Evolutionary conservation across 1,140 invertebrate species (phyloP).

Genomic region (Microplitis demolitor): DNA sequence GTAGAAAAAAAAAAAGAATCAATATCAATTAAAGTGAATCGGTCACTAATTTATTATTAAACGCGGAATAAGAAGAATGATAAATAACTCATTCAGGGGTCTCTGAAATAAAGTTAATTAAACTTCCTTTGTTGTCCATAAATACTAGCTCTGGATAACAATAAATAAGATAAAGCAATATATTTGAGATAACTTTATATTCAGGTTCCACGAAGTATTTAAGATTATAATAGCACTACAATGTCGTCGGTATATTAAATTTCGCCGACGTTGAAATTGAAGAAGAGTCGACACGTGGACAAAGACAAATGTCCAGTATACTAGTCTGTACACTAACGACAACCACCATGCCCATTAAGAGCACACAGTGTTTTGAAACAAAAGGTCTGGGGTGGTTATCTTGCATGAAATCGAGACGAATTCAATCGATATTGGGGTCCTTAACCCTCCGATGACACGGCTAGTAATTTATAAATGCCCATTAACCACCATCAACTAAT

Average conservation of each 20-base stretch:
- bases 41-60: too few relatives aligned
- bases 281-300: conserved; percentile 14
- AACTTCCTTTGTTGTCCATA: too few relatives aligned
- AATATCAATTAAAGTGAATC: too few relatives aligned
- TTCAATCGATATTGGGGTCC: not conserved
- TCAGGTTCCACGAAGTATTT: not conserved
- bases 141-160: too few relatives aligned
- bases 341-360: too few relatives aligned
- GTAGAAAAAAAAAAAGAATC: too few relatives aligned
- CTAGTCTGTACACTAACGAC: not conserved
- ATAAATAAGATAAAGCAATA: too few relatives aligned
- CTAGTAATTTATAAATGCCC: conserved; percentile 9
- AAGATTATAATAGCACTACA: not conserved
- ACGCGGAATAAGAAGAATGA: too few relatives aligned
- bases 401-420: conserved; percentile 14
- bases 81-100: too few relatives aligned
- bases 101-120: too few relatives aligned
- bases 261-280: not conserved
- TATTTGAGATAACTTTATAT: too few relatives aligned
- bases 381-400: conserved; percentile 5
- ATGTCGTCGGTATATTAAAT: conserved; percentile 11
- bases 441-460: not conserved
- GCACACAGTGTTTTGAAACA: not conserved
- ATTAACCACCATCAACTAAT: not conserved
- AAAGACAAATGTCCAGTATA: conserved; percentile 8